These are phyloP conservation scores for Pangasius sanitwongsei DNA, from an alignment of 2,797 vertebrate genomes.

Conservation along the genomic window DNA sequence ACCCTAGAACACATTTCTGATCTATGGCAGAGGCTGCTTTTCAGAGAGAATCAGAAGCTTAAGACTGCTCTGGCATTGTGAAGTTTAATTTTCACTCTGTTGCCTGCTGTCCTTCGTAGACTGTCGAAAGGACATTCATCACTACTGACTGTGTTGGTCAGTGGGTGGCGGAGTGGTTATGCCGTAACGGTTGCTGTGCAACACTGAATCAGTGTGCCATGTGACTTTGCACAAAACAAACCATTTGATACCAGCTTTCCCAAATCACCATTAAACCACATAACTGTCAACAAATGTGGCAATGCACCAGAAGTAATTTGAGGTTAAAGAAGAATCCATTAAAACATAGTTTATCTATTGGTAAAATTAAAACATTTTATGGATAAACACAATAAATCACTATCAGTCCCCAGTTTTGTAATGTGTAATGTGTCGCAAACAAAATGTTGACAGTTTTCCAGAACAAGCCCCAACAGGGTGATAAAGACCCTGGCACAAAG, in stretches of 20 bases:
- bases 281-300: conserved; percentile 15
- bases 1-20: conserved; percentile 21
- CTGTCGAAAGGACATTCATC: conserved; percentile 39
- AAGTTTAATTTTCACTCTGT: conserved; percentile 44
- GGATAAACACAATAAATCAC: conserved; percentile 1
- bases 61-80: conserved; percentile 29
- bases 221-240: conserved; percentile 32
- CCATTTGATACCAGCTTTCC: conserved; percentile 25
- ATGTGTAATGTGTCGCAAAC: conserved; percentile 30
- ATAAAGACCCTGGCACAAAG: conserved; percentile 34
- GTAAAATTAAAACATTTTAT: conserved; percentile 8
- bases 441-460: conserved; percentile 34
- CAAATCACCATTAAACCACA: conserved; percentile 37
- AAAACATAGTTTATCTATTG: conserved; percentile 14
- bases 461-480: conserved; percentile 32
- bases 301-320: conserved; percentile 1
- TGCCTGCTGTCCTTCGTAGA: conserved; percentile 40
- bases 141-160: conserved; percentile 37
- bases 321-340: neutral
- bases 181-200: conserved; percentile 40
- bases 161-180: conserved; percentile 29
- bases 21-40: conserved; percentile 15
- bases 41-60: conserved; percentile 26
- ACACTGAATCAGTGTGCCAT: conserved; percentile 30
- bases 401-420: conserved; percentile 8